phyloP scores from a whole-genome alignment of 1,140 invertebrate genomes.

The Drosophila mayri region DNA sequence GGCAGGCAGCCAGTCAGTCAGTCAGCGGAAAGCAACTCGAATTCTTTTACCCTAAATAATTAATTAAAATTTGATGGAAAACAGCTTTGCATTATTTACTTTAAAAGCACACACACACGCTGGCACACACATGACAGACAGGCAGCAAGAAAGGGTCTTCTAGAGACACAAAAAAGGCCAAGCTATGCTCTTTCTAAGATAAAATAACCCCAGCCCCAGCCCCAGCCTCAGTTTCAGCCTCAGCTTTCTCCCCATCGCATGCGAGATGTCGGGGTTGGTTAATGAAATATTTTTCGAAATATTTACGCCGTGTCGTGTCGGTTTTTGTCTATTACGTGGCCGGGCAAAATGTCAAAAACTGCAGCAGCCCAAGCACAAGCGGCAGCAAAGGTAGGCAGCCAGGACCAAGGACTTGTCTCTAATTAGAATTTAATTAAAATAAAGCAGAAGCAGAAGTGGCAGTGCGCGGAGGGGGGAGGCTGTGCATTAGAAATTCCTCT shows the following conservation, averaged over 20 bases:
- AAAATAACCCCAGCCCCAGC: constrained; percentile 27
- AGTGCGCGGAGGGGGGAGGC: not conserved
- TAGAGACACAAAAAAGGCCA: constrained; percentile 65
- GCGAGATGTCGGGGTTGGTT: constrained; percentile 44
- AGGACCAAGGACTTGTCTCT: constrained; percentile 54
- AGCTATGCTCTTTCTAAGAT: constrained; percentile 57
- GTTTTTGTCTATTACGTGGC: constrained; percentile 76
- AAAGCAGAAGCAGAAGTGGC: constrained; percentile 32
- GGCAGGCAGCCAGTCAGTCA: constrained; percentile 10
- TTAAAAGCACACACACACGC: constrained; percentile 63
- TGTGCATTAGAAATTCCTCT: constrained; percentile 30
- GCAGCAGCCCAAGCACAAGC: constrained; percentile 32
- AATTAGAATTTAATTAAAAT: constrained; percentile 85
- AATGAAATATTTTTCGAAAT: constrained; percentile 82
- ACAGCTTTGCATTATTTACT: constrained; percentile 85
- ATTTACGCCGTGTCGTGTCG: constrained; percentile 43
- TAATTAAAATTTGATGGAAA: constrained; percentile 85
- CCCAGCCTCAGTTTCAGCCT: not conserved
- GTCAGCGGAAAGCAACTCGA: constrained; percentile 36
- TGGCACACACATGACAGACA: constrained; percentile 47
- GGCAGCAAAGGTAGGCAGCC: constrained; percentile 14
- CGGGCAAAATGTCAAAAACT: constrained; percentile 80
- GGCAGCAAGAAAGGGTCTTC: not conserved
- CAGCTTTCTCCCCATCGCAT: not conserved
- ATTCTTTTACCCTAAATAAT: constrained; percentile 84